Evolutionary conservation across 2,113 vertebrate species (phyloP).

Genomic region (Phalacrocorax pelagicus): DNA sequence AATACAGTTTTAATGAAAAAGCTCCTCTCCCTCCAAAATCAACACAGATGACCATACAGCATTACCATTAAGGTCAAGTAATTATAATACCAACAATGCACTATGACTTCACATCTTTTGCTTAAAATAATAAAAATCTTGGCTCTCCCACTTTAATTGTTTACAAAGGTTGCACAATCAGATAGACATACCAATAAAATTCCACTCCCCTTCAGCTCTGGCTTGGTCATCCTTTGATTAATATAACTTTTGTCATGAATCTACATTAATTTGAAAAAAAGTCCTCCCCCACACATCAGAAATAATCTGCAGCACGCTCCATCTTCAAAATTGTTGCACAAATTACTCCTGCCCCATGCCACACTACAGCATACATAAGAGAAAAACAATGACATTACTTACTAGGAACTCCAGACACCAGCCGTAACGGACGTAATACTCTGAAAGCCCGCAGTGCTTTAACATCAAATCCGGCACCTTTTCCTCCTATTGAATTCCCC

Average conservation of each 20-base stretch:
- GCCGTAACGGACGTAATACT: constrained; percentile 91
- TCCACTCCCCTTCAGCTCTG: neutral
- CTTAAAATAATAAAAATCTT: neutral
- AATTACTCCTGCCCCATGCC: neutral
- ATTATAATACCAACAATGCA: neutral
- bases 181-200: neutral
- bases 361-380: neutral
- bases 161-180: neutral
- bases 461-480: constrained; percentile 96
- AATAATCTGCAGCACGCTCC: neutral
- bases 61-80: neutral
- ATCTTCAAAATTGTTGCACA: neutral
- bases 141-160: neutral
- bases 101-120: neutral
- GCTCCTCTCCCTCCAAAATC: neutral
- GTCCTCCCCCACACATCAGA: neutral
- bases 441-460: constrained; percentile 97
- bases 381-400: constrained; percentile 66
- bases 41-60: neutral
- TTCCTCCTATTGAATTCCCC: constrained; percentile 92
- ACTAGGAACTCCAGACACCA: constrained; percentile 99
- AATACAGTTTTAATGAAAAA: neutral
- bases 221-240: neutral
- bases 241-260: neutral
- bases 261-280: neutral